phyloP scores from a whole-genome alignment of 2,113 vertebrate species.

The Phrynosoma blainvillii region DNA sequence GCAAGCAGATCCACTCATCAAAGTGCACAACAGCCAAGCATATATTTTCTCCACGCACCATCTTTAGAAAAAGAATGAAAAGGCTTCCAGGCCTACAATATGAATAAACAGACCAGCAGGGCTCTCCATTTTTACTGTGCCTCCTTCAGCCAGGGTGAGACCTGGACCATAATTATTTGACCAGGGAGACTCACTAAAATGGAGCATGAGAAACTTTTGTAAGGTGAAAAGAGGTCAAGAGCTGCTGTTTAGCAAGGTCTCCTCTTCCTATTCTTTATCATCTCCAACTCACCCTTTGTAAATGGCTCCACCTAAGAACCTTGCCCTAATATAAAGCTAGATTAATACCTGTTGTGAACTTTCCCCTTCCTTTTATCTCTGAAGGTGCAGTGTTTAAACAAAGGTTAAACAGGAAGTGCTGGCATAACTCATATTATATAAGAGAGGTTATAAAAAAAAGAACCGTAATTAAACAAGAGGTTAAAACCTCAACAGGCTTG shows the following conservation, averaged over 20 bases:
- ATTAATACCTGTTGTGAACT: not conserved
- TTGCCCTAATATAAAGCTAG: too few relatives aligned
- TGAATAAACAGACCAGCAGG: not conserved
- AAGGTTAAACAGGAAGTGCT: not conserved
- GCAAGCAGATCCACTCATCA: not conserved
- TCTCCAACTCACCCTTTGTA: not conserved
- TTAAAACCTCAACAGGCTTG: conserved; percentile 47
- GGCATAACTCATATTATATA: conserved; percentile 52
- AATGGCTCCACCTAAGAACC: not conserved
- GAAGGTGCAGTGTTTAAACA: conserved; percentile 27
- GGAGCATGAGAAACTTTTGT: not conserved
- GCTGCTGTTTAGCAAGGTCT: not conserved
- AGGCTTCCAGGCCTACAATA: not conserved
- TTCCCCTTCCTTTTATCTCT: not conserved
- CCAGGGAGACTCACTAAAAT: not conserved
- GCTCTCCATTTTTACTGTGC: not conserved
- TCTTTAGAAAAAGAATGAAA: too few relatives aligned
- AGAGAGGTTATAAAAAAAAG: conserved; percentile 44
- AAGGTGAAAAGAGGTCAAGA: too few relatives aligned
- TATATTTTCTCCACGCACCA: not conserved
- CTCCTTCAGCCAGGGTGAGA: not conserved
- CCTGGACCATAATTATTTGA: not conserved
- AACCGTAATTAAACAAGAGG: conserved; percentile 56
- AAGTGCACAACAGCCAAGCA: not conserved
- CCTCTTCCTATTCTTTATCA: not conserved